A percentile compares a stretch with the other conserved stretches of the same genome.
Evolutionary conservation across 2,888 invertebrate species (phyloP).

Genomic region (Tuberolachnus salignus): DNA sequence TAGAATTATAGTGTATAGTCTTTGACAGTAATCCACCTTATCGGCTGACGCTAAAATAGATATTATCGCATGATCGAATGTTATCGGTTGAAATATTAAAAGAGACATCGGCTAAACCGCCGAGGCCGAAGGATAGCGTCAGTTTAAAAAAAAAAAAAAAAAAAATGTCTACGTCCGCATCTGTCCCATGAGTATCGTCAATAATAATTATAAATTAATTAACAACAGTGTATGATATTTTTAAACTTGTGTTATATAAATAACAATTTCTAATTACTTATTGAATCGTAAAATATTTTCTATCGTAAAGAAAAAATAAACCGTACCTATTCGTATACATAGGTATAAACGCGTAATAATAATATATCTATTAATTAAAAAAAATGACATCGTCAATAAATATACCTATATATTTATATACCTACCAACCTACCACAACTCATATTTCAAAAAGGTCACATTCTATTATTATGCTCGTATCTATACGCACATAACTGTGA

Average conservation of each 20-base stretch:
- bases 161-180: too few species aligned
- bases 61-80: too few species aligned
- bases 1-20: too few species aligned
- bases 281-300: background rate
- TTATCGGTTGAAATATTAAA: too few species aligned
- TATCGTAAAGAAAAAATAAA: background rate
- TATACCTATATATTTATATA: background rate
- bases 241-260: background rate
- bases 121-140: too few species aligned
- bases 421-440: background rate
- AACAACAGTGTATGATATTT: background rate
- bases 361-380: conserved; percentile 27
- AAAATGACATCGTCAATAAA: conserved; percentile 34
- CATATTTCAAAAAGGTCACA: conserved; percentile 11
- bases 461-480: conserved; percentile 15
- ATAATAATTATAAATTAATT: background rate
- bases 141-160: too few species aligned
- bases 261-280: conserved; percentile 12
- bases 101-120: too few species aligned
- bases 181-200: too few species aligned
- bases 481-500: background rate
- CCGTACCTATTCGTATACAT: too few species aligned
- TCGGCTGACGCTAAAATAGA: too few species aligned
- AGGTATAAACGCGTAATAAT: background rate
- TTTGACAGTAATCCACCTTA: too few species aligned